Base-by-base conservation (phyloP, 2,797 vertebrate species). In the Molossus molossus region DNA sequence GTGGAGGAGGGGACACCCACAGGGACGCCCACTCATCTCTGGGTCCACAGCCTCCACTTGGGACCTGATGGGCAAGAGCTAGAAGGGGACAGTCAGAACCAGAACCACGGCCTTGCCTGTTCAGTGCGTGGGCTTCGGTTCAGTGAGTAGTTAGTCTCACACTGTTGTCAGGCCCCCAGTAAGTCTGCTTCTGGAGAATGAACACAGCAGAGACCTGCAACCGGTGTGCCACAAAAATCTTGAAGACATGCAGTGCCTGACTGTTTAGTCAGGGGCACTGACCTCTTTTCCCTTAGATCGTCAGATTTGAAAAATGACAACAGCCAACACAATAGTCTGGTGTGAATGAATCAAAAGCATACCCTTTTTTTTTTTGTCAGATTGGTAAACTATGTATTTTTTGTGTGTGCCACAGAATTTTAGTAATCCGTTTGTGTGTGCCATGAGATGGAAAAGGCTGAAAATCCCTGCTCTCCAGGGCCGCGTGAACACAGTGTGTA, bases 401-500 rank as follows among this genome's bases (percentile, higher is more conserved):
- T 77, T 33, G 53, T 45, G 29, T 33, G 75, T 77, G 50, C n/a
- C 3, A 3, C n/a, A 23, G n/a, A 33, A 33, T 57, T 77, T 33
- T 33, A 77, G 53, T 57, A 13, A 57, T 33, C 29, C 20, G 29
- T 76, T 77, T 57, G 13, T 8, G 53, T 55, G 29, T 55, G 29
- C 75, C 18, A 3, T 6, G 29, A 11, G 75, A 57, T 23, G 75
- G 23, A 23, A 77, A 20, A 57, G 53, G 18, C 33, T 33, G 50
- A 23, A 23, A 33, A 5, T 57, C 6, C 15, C 75, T 20, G 6
- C n/a, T 8, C 53, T 13, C 1, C 15, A 12, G 79, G 37, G 21
- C 10, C 75, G 13, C 0, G 1, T 21, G 33, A 17, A 58, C 10
- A 37, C n/a, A 1, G 13, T 12, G 29, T 2, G 4, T 0, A 9